Evolutionary conservation across 2,797 vertebrate genomes (phyloP), one percentile per base, ranked within the genome.

Genomic region (Streptopelia turtur): DNA sequence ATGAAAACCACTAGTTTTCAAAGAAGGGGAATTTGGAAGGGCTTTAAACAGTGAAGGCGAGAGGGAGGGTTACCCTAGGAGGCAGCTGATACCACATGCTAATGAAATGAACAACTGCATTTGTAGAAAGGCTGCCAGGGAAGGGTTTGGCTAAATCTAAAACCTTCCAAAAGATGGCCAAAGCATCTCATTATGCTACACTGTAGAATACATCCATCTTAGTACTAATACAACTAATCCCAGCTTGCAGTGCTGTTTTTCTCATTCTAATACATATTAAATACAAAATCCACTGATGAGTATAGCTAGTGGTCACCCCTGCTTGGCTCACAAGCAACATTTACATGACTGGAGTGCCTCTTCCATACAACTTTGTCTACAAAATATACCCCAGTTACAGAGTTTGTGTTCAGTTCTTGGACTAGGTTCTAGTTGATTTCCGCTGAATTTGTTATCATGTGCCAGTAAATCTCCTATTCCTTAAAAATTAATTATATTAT

Each of bases 81-180:
- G 33, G 59, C 22, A 65, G 33, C 1, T 28, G 28, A 2, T 31
- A 55, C 2, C 31, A 41, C 18, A 30, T 0, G 1, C 17, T 66
- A 53, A 83, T 43, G 33, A 65, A 59, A 27, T 14, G 16, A 43
- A 43, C 41, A 43, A 43, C 41, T 43, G 41, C 16, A 43, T 17
- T 43, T 43, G 41, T 43, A 43, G 41, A 43, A 43, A 43, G 41
- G 41, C 41, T 43, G 41, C 16, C 41, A 43, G 41, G 16, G 41
- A 43, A 43, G 41, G 41, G 41, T 43, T 43, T 43, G 41, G 41
- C 16, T 43, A 43, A 43, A 43, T 43, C 41, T 8, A 43, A 43
- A 78, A 55, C 39, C 30, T 75, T 84, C 33, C 71, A 37, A 59
- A 83, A 68, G 33, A 59, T 16, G 31, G 37, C 43, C 41, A 69